A percentile compares a stretch with the other conserved stretches of the same genome.
Evolutionary conservation across 30 jellyfish, hydroid and myxozoan genomes (phyloP).

Genomic region (Hydractinia echinata): DNA sequence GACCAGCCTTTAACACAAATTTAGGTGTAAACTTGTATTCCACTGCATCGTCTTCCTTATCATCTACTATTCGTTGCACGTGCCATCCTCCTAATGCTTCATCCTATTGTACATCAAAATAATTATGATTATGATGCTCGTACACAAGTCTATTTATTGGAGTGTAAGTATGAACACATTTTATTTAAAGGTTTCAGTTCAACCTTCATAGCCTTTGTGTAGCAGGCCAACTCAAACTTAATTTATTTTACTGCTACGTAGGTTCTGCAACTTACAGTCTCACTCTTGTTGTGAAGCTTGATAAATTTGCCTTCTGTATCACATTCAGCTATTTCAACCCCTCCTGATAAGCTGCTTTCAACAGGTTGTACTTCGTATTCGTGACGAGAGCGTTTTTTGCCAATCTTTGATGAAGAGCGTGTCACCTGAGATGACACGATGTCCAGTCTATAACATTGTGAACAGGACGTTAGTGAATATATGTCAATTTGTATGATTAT

Average conservation of each 20-base stretch:
- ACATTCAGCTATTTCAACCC: constrained; percentile 66
- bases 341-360: constrained; percentile 55
- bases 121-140: too few relatives aligned
- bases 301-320: constrained; percentile 78
- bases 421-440: constrained; percentile 38
- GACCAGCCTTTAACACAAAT: constrained; percentile 71
- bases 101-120: constrained; percentile 33
- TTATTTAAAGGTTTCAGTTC: too few relatives aligned
- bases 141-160: too few relatives aligned
- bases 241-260: too few relatives aligned
- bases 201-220: too few relatives aligned
- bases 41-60: constrained; percentile 52
- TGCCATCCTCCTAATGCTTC: constrained; percentile 96
- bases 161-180: too few relatives aligned
- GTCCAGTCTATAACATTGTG: constrained; percentile 45
- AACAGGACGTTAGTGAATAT: too few relatives aligned
- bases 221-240: too few relatives aligned
- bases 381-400: constrained; percentile 60
- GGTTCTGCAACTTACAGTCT: constrained; percentile 34
- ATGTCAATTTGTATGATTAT: too few relatives aligned
- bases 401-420: constrained; percentile 38
- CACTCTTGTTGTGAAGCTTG: constrained; percentile 54
- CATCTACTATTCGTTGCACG: constrained; percentile 61
- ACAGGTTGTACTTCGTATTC: constrained; percentile 49
- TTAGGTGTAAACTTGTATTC: constrained; percentile 74